Conservation (phyloP, 2,113 vertebrate genomes). For the Columbina picui region DNA sequence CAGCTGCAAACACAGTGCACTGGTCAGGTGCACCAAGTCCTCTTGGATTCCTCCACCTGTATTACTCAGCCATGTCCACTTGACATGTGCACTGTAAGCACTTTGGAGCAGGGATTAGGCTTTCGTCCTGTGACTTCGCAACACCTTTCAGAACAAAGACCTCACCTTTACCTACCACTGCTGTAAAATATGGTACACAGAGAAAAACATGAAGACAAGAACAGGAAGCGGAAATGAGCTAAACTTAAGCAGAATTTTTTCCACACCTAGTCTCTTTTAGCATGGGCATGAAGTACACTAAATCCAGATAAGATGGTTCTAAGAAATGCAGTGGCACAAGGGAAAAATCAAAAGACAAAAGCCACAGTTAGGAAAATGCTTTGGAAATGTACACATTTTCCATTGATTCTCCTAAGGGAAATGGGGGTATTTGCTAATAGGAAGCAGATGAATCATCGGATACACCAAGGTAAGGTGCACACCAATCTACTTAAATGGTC, state of each 20-base stretch:
- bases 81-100: not conserved
- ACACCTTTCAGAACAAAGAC: not conserved
- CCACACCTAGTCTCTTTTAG: not conserved
- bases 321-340: not conserved
- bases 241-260: not conserved
- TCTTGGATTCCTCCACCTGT: not conserved
- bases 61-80: not conserved
- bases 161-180: not conserved
- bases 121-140: not conserved
- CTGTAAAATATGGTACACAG: not conserved
- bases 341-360: not conserved
- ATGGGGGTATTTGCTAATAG: not conserved
- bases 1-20: not conserved
- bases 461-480: not conserved
- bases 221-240: not conserved
- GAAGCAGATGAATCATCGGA: not conserved
- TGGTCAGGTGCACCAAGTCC: not conserved
- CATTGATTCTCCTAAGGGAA: not conserved
- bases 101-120: not conserved
- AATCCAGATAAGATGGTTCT: not conserved
- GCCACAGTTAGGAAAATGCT: not conserved
- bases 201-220: not conserved
- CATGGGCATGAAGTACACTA: not conserved
- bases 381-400: not conserved
- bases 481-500: not conserved